Evolutionary conservation across 2,113 vertebrate species (phyloP).

Genomic region (Symphodus melops): DNA sequence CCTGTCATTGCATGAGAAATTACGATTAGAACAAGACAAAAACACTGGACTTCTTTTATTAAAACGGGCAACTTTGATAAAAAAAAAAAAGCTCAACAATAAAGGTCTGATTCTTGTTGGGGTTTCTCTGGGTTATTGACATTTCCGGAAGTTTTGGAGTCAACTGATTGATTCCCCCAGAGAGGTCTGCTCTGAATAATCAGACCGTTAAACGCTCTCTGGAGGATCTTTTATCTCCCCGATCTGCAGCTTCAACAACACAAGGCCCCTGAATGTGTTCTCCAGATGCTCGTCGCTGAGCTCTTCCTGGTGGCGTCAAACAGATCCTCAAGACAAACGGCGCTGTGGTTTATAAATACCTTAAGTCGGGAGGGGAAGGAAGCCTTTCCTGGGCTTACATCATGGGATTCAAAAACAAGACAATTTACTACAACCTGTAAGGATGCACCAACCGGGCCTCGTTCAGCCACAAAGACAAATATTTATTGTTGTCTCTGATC

Average conservation of each 20-base stretch:
- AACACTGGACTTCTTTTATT: background rate
- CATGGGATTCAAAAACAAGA: conserved; percentile 55
- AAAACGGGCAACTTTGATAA: no score
- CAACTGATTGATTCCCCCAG: conserved; percentile 6
- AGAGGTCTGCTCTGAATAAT: conserved; percentile 14
- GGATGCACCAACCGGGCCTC: background rate
- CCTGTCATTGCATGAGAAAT: background rate
- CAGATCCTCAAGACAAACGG: conserved; percentile 63
- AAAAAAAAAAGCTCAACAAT: no score
- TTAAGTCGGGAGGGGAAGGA: conserved; percentile 74
- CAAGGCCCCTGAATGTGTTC: conserved; percentile 59
- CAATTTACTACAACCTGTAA: conserved; percentile 8
- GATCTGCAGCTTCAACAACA: background rate
- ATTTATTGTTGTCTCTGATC: background rate
- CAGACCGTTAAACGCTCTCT: conserved; percentile 16
- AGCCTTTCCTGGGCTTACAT: conserved; percentile 72
- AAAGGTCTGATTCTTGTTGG: conserved; percentile 16
- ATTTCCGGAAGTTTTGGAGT: conserved; percentile 27
- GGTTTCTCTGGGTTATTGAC: conserved; percentile 4
- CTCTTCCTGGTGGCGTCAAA: conserved; percentile 74
- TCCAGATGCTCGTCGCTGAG: conserved; percentile 71
- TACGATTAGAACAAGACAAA: background rate
- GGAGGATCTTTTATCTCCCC: conserved; percentile 50
- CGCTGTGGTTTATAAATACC: conserved; percentile 74
- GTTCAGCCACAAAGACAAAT: background rate